Base-by-base conservation (phyloP, 1,140 invertebrate species). In the Hypsibius dujardini region DNA sequence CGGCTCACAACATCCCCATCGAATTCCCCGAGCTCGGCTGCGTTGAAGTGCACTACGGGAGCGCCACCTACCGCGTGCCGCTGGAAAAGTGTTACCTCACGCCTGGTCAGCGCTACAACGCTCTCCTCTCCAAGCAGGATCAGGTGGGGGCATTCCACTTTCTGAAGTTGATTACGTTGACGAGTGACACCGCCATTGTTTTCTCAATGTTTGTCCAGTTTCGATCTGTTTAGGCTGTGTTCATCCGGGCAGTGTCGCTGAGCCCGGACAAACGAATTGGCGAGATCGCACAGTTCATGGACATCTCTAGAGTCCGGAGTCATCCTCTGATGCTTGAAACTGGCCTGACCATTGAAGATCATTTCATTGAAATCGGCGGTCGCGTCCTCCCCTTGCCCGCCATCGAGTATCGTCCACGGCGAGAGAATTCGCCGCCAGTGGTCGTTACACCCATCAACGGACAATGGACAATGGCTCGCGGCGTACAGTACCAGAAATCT, bases 101-200 rank as follows among this genome's bases (percentile, higher is more conserved):
- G 62, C 3, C 7, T 42, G 62, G 62, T 3, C 62, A 67, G 62
- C 62, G 62, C 62, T 67, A 67, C 62, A 7, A 67, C 7, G 45
- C 12, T 12, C 3, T 42, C 12, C 62, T 67, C 3, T 14, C 7
- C 7, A 67, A 67, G 62, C 62, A 67, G 42, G 62, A 67, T 14
- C 62, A 67, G 42, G 62, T 67, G 42, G 42, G 62, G n/a, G n/a
- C n/a, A 56, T 56, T 7, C 7, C 50, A 56, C 7, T 56, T 56
- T n/a, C 7, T 56, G n/a, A 56, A 56, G 7, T 56, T 56, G 7
- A 7, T 7, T 56, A n/a, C n/a, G n/a, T 7, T 56, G n/a, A 7
- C n/a, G n/a, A 56, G 7, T 56, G 50, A 7, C 7, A n/a, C 50
- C 50, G 50, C 50, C 50, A n/a, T 56, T 56, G n/a, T n/a, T n/a